These are phyloP conservation scores for Meandrusa payeni DNA, from an alignment of 2,888 invertebrate species.

Conservation along the genomic window DNA sequence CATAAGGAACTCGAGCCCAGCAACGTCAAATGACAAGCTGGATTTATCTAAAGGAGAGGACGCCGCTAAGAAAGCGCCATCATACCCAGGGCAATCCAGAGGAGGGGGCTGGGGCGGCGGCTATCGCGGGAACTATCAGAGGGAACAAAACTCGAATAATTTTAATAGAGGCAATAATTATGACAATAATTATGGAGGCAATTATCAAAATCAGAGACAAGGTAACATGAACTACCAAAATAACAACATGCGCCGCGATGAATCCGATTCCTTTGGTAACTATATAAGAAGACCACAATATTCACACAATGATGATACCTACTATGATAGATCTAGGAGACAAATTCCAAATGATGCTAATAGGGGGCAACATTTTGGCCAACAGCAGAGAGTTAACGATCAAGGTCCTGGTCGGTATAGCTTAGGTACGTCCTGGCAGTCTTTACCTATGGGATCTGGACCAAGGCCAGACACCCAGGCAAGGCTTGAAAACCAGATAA, in stretches of 20 bases:
- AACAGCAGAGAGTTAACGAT: conserved; percentile 26
- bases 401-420: conserved; percentile 31
- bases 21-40: conserved; percentile 34
- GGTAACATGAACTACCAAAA: conserved; percentile 31
- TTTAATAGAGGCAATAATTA: conserved; percentile 35
- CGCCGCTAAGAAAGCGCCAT: conserved; percentile 76
- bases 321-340: conserved; percentile 33
- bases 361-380: conserved; percentile 28
- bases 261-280: conserved; percentile 38
- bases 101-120: conserved; percentile 72
- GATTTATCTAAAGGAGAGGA: conserved; percentile 47
- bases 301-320: conserved; percentile 39
- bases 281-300: conserved; percentile 49
- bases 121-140: conserved; percentile 57
- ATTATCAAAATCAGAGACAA: conserved; percentile 37
- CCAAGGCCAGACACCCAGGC: no score
- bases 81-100: conserved; percentile 83
- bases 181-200: conserved; percentile 36
- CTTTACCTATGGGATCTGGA: conserved; percentile 32
- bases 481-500: no score
- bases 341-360: conserved; percentile 25
- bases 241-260: conserved; percentile 41
- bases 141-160: conserved; percentile 39
- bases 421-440: conserved; percentile 41
- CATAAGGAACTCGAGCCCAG: conserved; percentile 9